Conservation (phyloP, 2,888 invertebrate species). For the Drosophila colorata region DNA sequence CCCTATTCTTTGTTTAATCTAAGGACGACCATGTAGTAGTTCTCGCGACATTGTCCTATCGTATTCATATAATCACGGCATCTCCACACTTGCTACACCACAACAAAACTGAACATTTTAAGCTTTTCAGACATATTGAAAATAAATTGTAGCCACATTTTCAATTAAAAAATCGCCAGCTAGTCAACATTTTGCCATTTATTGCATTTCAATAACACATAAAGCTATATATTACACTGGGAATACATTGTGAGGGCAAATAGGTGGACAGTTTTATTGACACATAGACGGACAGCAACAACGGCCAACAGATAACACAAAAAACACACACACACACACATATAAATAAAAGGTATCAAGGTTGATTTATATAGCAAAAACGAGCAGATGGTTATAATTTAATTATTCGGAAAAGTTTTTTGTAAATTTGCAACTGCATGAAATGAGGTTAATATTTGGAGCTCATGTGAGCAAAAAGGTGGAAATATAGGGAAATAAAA, state of each 20-base stretch:
- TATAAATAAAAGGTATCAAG: slow-evolving; percentile 24
- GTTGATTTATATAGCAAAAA: slow-evolving; percentile 43
- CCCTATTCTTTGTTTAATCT: too few relatives aligned
- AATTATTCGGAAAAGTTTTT: slow-evolving; percentile 17
- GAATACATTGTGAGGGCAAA: slow-evolving; percentile 15
- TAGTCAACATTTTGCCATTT: slow-evolving; percentile 6
- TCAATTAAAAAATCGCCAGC: slow-evolving; percentile 17
- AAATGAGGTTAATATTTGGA: slow-evolving; percentile 26
- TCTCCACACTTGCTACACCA: background rate
- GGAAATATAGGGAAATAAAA: slow-evolving; percentile 20
- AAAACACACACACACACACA: slow-evolving; percentile 23
- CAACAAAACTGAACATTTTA: background rate
- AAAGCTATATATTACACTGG: background rate
- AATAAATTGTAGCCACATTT: slow-evolving; percentile 11
- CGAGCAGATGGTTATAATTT: slow-evolving; percentile 25
- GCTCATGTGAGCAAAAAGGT: slow-evolving; percentile 20
- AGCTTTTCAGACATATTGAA: background rate
- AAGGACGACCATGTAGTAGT: too few relatives aligned
- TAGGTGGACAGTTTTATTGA: slow-evolving; percentile 43
- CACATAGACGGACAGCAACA: slow-evolving; percentile 38
- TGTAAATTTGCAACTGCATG: slow-evolving; percentile 13
- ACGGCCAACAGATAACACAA: slow-evolving; percentile 48
- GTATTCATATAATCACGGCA: background rate
- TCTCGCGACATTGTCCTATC: too few relatives aligned
- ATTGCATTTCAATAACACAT: slow-evolving; percentile 5